Percentiles rank a stretch among this genome's conserved stretches.
Evolutionary conservation across 2,113 vertebrate genomes (phyloP).

Genomic region (Falcunculus frontatus): DNA sequence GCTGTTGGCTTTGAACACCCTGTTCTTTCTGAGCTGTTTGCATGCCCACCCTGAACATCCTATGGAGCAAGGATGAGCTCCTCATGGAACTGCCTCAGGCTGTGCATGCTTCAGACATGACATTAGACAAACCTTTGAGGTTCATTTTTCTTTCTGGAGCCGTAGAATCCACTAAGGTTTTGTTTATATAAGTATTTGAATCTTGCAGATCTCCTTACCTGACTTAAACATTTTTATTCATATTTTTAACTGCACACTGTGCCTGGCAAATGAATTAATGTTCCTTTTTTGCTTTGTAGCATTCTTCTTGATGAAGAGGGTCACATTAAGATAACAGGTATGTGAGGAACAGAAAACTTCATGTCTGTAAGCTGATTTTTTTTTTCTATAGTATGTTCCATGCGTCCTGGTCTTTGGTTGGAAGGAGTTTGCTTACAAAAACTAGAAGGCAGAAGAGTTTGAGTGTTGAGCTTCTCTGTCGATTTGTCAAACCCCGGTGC

Average conservation of each 20-base stretch:
- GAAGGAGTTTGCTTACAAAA: neutral
- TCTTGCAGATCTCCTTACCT: neutral
- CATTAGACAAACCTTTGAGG: neutral
- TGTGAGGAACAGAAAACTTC: neutral
- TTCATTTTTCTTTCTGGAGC: neutral
- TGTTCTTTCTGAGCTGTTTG: neutral
- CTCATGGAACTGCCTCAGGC: neutral
- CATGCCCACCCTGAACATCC: neutral
- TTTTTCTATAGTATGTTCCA: neutral
- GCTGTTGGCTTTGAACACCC: neutral
- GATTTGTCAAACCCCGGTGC: accelerated
- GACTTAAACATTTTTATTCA: neutral
- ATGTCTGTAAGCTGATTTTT: neutral
- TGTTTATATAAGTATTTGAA: neutral
- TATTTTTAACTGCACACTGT: neutral
- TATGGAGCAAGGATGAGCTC: neutral
- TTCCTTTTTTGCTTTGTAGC: slow-evolving; percentile 66
- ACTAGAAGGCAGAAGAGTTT: neutral
- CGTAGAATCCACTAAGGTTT: neutral
- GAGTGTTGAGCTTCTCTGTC: neutral
- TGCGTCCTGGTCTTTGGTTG: neutral
- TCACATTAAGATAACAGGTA: slow-evolving; percentile 95
- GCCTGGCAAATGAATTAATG: neutral
- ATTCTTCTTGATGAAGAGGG: slow-evolving; percentile 97
- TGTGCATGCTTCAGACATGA: neutral